Conservation (phyloP, 1,140 invertebrate species). For the Pseudomyrmex cubaensis region DNA sequence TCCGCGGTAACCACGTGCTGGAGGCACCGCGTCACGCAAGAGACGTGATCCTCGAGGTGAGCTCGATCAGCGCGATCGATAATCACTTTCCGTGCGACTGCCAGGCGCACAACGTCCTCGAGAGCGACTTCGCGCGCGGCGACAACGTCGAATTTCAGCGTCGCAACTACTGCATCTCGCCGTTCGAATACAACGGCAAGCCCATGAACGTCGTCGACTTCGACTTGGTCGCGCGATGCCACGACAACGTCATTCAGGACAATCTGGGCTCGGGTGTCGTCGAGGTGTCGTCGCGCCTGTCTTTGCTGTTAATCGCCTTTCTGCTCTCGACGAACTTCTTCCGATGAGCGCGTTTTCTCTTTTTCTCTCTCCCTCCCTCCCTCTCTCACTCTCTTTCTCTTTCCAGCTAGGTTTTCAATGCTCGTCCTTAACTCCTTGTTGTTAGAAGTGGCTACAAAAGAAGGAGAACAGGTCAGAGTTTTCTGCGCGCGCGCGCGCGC, state of each 20-base stretch:
- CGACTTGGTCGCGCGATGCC: constrained; percentile 88
- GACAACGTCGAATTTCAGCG: constrained; percentile 88
- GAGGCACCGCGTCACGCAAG: constrained; percentile 89
- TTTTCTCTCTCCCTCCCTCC: background rate
- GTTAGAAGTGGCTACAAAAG: background rate
- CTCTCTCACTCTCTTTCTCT: background rate
- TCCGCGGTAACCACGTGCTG: constrained; percentile 93
- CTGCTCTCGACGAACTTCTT: constrained; percentile 57
- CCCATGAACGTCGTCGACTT: constrained; percentile 90
- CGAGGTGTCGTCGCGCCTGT: constrained; percentile 35
- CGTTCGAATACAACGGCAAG: constrained; percentile 91
- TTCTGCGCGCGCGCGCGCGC: background rate
- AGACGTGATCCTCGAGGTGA: constrained; percentile 88
- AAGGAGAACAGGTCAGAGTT: background rate
- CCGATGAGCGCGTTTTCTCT: constrained; percentile 23
- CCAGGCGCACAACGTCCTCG: constrained; percentile 90
- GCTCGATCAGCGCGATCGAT: constrained; percentile 88
- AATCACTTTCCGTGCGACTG: constrained; percentile 95
- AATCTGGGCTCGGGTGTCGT: constrained; percentile 85
- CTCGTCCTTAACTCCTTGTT: background rate
- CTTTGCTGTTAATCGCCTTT: constrained; percentile 45
- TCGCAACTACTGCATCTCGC: constrained; percentile 94
- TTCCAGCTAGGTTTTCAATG: background rate
- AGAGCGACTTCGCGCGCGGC: constrained; percentile 90
- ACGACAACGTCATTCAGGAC: constrained; percentile 88